Evolutionary conservation across 1,140 invertebrate genomes (phyloP), one percentile per base, ranked within the genome.

Genomic region (Drosophila quadrilineata): DNA sequence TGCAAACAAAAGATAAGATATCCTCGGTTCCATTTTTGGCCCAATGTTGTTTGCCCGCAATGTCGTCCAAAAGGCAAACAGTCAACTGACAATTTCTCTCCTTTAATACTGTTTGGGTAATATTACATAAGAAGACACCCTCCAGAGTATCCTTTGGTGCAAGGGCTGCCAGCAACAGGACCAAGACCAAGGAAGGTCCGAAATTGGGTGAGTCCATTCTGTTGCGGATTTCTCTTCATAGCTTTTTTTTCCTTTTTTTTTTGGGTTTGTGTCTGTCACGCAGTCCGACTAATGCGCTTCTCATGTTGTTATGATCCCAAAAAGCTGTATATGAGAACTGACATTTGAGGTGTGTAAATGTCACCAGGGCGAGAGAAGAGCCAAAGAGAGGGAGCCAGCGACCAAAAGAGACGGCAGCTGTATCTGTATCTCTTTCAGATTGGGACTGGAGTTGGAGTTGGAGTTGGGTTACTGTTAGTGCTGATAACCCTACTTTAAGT

Each of bases 1-100:
- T 73, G 80, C 80, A 86, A 86, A 86, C 80, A 86, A 64, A 57
- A 80, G 80, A 86, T 86, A 86, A 86, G 80, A 86, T 86, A 86
- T 86, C 80, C 80, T 86, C 71, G 65, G n/a, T n/a, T n/a, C n/a
- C n/a, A n/a, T n/a, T 38, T 68, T 65, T 73, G 76, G 73, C 70
- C 49, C 71, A 71, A 36, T 85, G 79, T n/a, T n/a, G n/a, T 85
- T 85, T 85, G 63, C 79, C 62, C 71, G 43, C 79, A 79, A 74
- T 74, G 79, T 75, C 52, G 40, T 54, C 71, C 50, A 56, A 52
- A 60, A 58, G 60, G 79, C 79, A 84, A 85, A 85, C 74, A 84
- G 17, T 33, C 33, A 58, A 58, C 56, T 36, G 62, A 38, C 35
- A 36, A 50, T 43, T 43, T 49, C n/a, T 48, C 14, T 28, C 35